A percentile compares a stretch with the other conserved stretches of the same genome.
Conservation (phyloP, 2,888 invertebrate genomes). For the Lomographa bimaculata region DNA sequence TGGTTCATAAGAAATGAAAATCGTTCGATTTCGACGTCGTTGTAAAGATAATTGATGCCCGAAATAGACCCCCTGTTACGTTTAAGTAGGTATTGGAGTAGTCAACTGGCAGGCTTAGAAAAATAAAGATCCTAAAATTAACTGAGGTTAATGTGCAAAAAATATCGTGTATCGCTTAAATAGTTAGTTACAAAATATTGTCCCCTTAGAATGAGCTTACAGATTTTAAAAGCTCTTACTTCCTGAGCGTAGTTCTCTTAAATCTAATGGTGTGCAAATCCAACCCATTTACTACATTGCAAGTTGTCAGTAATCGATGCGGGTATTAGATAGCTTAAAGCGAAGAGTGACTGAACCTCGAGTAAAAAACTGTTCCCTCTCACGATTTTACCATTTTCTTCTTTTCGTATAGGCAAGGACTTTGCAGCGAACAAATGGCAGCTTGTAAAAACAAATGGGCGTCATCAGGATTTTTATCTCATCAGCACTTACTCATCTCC, state of each 20-base stretch:
- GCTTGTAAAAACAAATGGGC: constrained; percentile 31
- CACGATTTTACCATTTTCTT: constrained; percentile 12
- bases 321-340: constrained; percentile 8
- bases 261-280: not conserved
- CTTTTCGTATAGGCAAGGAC: constrained; percentile 17
- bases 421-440: constrained; percentile 21
- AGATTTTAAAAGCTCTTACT: not conserved
- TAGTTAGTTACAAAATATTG: too few species aligned
- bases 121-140: too few species aligned
- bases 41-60: too few species aligned
- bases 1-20: too few species aligned
- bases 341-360: constrained; percentile 11
- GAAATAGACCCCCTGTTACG: too few species aligned
- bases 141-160: too few species aligned
- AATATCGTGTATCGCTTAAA: too few species aligned
- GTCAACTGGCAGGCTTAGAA: too few species aligned
- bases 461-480: constrained; percentile 29
- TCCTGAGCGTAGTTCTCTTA: not conserved
- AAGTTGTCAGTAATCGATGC: constrained; percentile 11
- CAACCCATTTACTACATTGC: constrained; percentile 6
- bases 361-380: constrained; percentile 10
- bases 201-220: too few species aligned
- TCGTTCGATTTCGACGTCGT: too few species aligned
- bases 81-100: too few species aligned
- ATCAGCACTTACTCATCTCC: constrained; percentile 17